A percentile compares a stretch with the other conserved stretches of the same genome.
Evolutionary conservation across 2,888 invertebrate genomes (phyloP).

Genomic region (Heliconius erato): DNA sequence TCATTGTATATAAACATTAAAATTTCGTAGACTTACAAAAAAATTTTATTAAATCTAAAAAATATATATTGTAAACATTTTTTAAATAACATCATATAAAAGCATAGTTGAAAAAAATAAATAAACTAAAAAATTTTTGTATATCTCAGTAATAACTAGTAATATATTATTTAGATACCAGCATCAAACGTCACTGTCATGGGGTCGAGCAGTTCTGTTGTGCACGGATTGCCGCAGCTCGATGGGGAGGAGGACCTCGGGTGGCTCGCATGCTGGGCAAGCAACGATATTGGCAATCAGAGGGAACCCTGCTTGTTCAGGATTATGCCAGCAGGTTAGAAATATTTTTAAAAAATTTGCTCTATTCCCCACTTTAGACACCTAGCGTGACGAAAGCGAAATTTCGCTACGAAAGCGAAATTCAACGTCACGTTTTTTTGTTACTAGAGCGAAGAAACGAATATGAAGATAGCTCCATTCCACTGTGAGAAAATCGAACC

Average conservation of each 20-base stretch:
- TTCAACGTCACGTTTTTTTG: too few relatives aligned
- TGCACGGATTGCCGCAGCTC: constrained; percentile 85
- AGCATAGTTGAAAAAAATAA: too few relatives aligned
- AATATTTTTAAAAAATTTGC: not conserved
- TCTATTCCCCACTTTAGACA: too few relatives aligned
- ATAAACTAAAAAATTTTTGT: too few relatives aligned
- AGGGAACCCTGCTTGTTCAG: constrained; percentile 92
- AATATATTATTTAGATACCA: constrained; percentile 73
- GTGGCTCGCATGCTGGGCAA: constrained; percentile 95
- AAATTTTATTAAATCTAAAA: not conserved
- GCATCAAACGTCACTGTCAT: constrained; percentile 82
- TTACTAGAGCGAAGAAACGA: too few relatives aligned
- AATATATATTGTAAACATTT: not conserved
- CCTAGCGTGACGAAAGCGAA: not conserved
- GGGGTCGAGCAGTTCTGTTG: constrained; percentile 86
- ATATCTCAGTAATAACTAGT: not conserved
- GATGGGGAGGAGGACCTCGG: constrained; percentile 88
- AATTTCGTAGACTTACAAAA: too few relatives aligned
- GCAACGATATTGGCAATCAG: constrained; percentile 93
- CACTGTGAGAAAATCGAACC: too few relatives aligned
- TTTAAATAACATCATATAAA: too few relatives aligned
- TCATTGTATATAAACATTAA: too few relatives aligned
- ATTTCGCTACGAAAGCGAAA: too few relatives aligned
- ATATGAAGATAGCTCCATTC: too few relatives aligned
- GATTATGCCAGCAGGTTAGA: constrained; percentile 91